Evolutionary conservation across 35 echinoderm and acorn worm genomes (phyloP), one percentile per base, ranked within the genome.

Genomic region (Apostichopus japonicus): DNA sequence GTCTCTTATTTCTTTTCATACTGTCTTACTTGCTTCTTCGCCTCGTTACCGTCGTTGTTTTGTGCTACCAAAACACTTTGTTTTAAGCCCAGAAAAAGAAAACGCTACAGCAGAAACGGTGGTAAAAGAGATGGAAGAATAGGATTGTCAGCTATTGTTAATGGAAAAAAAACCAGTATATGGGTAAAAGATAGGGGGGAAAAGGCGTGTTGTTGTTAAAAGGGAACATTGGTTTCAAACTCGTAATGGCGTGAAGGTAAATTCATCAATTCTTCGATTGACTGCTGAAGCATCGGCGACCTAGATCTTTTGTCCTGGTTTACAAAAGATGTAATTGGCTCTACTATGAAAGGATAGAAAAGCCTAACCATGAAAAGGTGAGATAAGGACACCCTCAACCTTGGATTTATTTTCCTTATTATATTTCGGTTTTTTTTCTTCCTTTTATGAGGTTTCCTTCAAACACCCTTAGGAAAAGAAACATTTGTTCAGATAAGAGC

Each of bases 401-500:
- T 10, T 61, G 57, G 57, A 61, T 61, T 61, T 61, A 61, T 10
- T 13, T 61, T 44, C 33, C 33, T 44, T 44, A 44, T 44, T 44
- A 44, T 44, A 44, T 13, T 61, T 61, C 57, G 7, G 57, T 61
- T 82, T 56, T 52, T 82, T 16, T 52, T 13, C 13, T 82, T 16
- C 15, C 44, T 11, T 51, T 14, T 51, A 27, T 51, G 79, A 81
- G 27, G 14, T 88, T 88, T 71, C n/a, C 57, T 54, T 87, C 10
- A 58, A 63, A 73, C 59, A 73, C 59, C 86, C 62, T 73, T 21
- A 72, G 86, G 86, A 65, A 88, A 88, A 73, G 86, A 88, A 88
- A 88, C 86, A 71, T 88, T 88, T 88, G 86, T 88, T 7, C 61
- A 88, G 86, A 56, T 88, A 88, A 58, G 86, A 25, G 86, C 19